Base-by-base conservation (phyloP, 1,140 invertebrate species). In the Panagrolaimus sp. region DNA sequence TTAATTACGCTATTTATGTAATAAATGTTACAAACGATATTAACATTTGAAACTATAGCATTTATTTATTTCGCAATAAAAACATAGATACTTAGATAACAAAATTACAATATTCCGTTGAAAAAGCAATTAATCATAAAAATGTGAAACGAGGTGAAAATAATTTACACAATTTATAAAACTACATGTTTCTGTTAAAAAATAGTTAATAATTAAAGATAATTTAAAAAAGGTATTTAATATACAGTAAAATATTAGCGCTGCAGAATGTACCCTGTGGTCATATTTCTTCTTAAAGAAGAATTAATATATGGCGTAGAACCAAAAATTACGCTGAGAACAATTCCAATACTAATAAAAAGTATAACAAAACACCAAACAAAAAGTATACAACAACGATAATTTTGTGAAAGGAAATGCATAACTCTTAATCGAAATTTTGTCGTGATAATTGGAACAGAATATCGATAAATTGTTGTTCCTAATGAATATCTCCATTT, bases 401-500 rank as follows among this genome's bases (percentile, higher is more conserved):
- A 73, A 69, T 73, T 72, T 0, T 72, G 72, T 16, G 72, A 67
- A 27, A 72, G 57, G 47, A 67, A 73, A 25, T 73, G 72, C 14
- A 70, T 65, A 27, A 73, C 25, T 42, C 72, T 25, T n/a, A 73
- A 42, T n/a, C 72, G 73, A 44, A 73, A 73, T 70, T 73, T 73
- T 14, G 72, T 73, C 9, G 72, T 73, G 13, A 73, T 74, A n/a
- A 73, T 61, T n/a, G 72, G 72, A n/a, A 73, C 62, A 25, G 71
- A 73, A 57, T 73, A 73, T 16, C 74, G 70, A 45, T 79, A 79
- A 31, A 79, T 72, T 13, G 72, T 74, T 1, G 77, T 63, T 48
- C 74, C 67, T 16, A 72, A 61, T 13, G 77, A 79, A 68, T 79
- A 76, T n/a, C 77, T 63, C 79, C 78, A 79, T 70, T 79, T 79